Conservation (phyloP, 2,797 vertebrate genomes). For the Coccyzus lansbergi region DNA sequence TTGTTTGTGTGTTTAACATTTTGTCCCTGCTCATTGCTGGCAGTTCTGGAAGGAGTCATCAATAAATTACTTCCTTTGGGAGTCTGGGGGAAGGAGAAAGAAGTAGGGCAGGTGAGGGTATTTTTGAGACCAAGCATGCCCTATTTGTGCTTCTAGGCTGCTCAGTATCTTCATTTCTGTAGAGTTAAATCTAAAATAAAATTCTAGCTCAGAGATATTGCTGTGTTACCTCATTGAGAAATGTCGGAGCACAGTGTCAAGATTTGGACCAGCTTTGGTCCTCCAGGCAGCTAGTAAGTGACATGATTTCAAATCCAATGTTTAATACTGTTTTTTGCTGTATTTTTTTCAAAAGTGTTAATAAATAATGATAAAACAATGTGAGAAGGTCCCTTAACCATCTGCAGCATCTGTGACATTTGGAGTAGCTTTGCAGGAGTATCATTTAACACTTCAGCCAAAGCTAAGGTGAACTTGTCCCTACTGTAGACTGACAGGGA, state of each 20-base stretch:
- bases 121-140: background rate
- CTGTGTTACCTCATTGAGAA: background rate
- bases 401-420: background rate
- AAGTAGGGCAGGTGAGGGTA: background rate
- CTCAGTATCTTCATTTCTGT: background rate
- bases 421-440: background rate
- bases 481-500: background rate
- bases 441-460: constrained; percentile 1
- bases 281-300: background rate
- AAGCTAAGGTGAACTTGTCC: background rate
- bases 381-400: background rate
- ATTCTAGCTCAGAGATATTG: background rate
- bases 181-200: background rate
- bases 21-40: background rate
- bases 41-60: background rate
- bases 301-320: background rate
- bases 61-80: background rate
- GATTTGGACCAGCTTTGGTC: background rate
- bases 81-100: background rate
- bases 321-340: background rate
- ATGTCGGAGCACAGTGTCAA: rapidly evolving
- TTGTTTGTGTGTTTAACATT: background rate
- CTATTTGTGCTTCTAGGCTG: background rate
- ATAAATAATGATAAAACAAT: background rate
- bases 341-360: background rate